Conservation (phyloP, 2,888 invertebrate genomes). For the Eurytoma californica region DNA sequence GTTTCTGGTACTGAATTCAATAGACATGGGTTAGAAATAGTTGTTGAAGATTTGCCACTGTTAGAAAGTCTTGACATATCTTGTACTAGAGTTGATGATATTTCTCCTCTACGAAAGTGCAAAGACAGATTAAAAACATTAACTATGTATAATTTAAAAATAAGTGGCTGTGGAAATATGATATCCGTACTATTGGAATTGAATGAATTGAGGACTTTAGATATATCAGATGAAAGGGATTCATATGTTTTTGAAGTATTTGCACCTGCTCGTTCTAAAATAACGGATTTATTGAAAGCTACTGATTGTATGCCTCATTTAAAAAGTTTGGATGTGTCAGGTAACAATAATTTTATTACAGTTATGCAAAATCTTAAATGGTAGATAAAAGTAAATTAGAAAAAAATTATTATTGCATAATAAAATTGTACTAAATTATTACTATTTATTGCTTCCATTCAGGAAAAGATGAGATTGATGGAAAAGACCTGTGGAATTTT, state of each 20-base stretch:
- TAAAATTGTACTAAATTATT: background rate
- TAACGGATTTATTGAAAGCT: conserved; percentile 75
- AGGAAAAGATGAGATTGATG: conserved; percentile 77
- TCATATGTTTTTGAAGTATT: conserved; percentile 75
- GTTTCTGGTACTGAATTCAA: conserved; percentile 84
- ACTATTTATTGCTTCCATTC: conserved; percentile 11
- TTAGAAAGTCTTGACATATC: conserved; percentile 82
- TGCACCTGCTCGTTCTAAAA: conserved; percentile 72
- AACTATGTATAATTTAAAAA: conserved; percentile 79
- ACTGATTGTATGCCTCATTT: conserved; percentile 77
- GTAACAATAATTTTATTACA: conserved; percentile 63
- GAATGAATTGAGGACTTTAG: conserved; percentile 76
- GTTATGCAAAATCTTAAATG: background rate
- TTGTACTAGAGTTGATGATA: conserved; percentile 79
- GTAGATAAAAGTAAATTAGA: background rate
- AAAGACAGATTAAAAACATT: conserved; percentile 78
- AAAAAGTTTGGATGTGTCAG: conserved; percentile 81
- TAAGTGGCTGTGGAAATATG: conserved; percentile 73
- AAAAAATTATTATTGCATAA: too few relatives aligned
- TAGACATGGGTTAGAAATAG: conserved; percentile 80
- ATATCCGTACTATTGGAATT: conserved; percentile 77
- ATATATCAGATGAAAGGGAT: conserved; percentile 78
- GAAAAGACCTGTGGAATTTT: conserved; percentile 75
- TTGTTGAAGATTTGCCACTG: conserved; percentile 80
- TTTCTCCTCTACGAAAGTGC: conserved; percentile 78